Evolutionary conservation across 2,113 vertebrate species (phyloP).

Genomic region (Grantiella picta): DNA sequence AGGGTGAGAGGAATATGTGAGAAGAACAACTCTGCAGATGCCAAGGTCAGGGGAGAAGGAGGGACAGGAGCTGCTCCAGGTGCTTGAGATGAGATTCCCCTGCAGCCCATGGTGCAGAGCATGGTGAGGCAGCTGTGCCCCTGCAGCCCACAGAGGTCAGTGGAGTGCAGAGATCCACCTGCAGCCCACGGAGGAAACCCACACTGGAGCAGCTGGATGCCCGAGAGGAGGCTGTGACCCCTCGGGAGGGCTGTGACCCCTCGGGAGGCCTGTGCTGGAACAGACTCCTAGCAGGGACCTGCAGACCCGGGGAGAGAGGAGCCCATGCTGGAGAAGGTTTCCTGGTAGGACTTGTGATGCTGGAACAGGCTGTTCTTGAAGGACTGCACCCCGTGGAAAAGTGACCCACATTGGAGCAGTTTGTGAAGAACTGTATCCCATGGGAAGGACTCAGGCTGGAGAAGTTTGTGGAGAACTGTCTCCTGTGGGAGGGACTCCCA

Average conservation of each 20-base stretch:
- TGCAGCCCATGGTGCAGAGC: background rate
- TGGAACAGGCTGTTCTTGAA: background rate
- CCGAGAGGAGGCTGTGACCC: background rate
- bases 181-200: background rate
- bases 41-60: background rate
- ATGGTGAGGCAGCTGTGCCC: background rate
- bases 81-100: fast-evolving
- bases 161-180: background rate
- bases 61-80: background rate
- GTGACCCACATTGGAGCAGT: background rate
- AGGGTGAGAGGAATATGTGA: background rate
- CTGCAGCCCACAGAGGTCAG: background rate
- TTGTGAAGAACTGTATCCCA: background rate
- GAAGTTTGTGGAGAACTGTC: background rate
- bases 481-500: background rate
- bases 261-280: background rate
- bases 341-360: background rate
- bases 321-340: background rate
- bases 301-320: background rate
- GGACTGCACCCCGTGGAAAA: background rate
- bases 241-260: background rate
- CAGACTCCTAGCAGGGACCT: background rate
- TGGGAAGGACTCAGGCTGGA: background rate
- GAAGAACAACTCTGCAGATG: background rate
- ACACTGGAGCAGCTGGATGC: background rate